Evolutionary conservation across 2,888 invertebrate genomes (phyloP).

Genomic region (Oscheius sp.): DNA sequence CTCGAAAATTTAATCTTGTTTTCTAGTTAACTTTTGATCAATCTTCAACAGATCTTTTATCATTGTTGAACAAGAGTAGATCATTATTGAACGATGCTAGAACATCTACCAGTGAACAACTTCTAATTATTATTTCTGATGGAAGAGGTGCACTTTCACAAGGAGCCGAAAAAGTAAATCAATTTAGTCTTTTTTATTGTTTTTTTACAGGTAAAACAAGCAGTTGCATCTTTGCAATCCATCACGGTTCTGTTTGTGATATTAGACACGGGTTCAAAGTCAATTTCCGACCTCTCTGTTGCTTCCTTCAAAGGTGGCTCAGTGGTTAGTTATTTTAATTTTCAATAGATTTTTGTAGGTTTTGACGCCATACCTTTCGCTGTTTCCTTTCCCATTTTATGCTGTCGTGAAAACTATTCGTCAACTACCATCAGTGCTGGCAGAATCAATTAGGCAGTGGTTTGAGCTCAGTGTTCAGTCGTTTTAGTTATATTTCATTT

Average conservation of each 20-base stretch:
- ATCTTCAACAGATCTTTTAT: constrained; percentile 82
- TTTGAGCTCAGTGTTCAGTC: constrained; percentile 80
- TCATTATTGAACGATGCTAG: constrained; percentile 38
- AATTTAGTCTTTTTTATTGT: not conserved
- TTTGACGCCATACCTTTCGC: constrained; percentile 82
- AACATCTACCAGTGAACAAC: constrained; percentile 76
- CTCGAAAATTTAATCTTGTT: constrained; percentile 43
- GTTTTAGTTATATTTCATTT: not conserved
- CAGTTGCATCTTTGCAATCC: constrained; percentile 72
- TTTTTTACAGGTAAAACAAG: constrained; percentile 40
- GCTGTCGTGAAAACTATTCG: constrained; percentile 78
- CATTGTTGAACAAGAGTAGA: constrained; percentile 47
- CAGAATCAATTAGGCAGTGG: constrained; percentile 97
- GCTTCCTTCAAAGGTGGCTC: constrained; percentile 78
- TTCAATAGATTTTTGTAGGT: constrained; percentile 32
- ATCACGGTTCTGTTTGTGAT: constrained; percentile 95
- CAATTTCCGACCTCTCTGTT: constrained; percentile 87
- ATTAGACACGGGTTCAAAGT: constrained; percentile 91
- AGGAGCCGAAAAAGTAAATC: constrained; percentile 82
- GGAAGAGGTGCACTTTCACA: constrained; percentile 89
- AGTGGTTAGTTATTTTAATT: constrained; percentile 36
- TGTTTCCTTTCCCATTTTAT: constrained; percentile 97
- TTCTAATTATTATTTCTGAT: constrained; percentile 91
- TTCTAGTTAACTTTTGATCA: constrained; percentile 79
- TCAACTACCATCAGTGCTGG: constrained; percentile 86